Base-by-base conservation (phyloP, 2,113 vertebrate genomes). In the Corydoras maculifer region DNA sequence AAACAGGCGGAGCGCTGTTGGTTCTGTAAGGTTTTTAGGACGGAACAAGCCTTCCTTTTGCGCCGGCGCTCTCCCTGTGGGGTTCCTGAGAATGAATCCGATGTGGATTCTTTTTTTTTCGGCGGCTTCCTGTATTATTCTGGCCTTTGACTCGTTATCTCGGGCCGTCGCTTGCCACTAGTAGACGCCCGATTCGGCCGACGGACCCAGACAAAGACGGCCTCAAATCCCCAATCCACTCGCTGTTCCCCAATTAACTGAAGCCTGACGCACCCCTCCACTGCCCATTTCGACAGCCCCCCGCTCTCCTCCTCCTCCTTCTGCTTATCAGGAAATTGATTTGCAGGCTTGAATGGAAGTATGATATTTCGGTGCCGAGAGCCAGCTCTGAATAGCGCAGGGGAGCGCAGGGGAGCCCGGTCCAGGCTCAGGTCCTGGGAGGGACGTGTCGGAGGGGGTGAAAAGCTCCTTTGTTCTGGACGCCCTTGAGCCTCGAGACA, bases 391-490 rank as follows among this genome's bases (percentile, higher is more conserved):
- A 71, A 76, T 73, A 64, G 72, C 63, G 70, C 68, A 66, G 58
- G 74, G 62, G 68, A 68, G 72, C 50, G 8, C 12, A 12, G 59
- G 15, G 65, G 58, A 58, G 48, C 43, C 14, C n/a, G 54, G 14
- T n/a, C 54, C 12, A 57, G 14, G 54, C 54, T 15, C 54, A 14
- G 54, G 54, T n/a, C 54, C 54, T 7, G 54, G 13, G 54, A 74
- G 65, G 77, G 72, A 79, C 77, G 72, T 78, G 84, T 84, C 65
- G 82, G 82, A 80, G 81, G 80, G 82, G 82, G 81, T 89, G 86
- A 89, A 88, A 87, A 84, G 86, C 82, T 15, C 79, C 86, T 88
- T 89, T 90, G 88, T 88, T 90, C 84, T 84, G 81, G 81, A 84
- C 81, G 84, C 86, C 87, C 87, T 89, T 87, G 86, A 80, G 75